phyloP scores from a whole-genome alignment of 2,888 invertebrate species.

The Acronicta psi region DNA sequence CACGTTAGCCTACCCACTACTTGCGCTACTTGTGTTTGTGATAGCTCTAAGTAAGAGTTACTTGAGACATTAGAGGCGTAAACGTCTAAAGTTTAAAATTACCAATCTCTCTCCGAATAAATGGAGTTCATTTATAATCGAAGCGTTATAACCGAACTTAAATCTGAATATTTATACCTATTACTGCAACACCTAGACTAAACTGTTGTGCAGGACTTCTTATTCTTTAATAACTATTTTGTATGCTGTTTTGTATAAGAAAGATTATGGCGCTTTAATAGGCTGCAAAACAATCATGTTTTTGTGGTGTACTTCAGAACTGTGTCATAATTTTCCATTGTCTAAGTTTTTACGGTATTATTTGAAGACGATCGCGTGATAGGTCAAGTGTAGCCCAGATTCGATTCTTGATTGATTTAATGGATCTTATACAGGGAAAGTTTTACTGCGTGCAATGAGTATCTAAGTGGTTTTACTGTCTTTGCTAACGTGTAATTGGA shows the following conservation, averaged over 20 bases:
- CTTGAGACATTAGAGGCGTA: neutral
- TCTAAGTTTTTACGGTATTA: slow-evolving; percentile 1
- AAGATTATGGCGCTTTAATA: too few relatives aligned
- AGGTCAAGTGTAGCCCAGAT: slow-evolving; percentile 29
- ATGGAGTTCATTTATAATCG: too few relatives aligned
- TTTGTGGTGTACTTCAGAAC: neutral
- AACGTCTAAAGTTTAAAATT: too few relatives aligned
- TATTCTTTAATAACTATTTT: too few relatives aligned
- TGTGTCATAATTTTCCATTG: slow-evolving; percentile 4
- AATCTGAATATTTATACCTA: too few relatives aligned
- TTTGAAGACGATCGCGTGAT: slow-evolving; percentile 33
- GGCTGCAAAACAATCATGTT: too few relatives aligned
- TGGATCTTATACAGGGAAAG: slow-evolving; percentile 17
- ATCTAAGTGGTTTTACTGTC: too few relatives aligned
- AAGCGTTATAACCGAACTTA: too few relatives aligned
- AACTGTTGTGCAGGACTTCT: too few relatives aligned
- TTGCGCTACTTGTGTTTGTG: slow-evolving; percentile 31
- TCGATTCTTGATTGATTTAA: slow-evolving; percentile 12
- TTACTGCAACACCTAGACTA: too few relatives aligned
- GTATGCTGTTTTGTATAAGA: too few relatives aligned
- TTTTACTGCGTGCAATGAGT: slow-evolving; percentile 24
- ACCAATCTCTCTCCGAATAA: too few relatives aligned
- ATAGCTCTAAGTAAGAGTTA: slow-evolving; percentile 16
- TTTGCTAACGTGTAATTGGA: slow-evolving; percentile 28
- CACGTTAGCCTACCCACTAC: slow-evolving; percentile 29